A percentile compares a stretch with the other conserved stretches of the same genome.
Evolutionary conservation across 2,797 vertebrate genomes (phyloP).

Genomic region (Phaenicophaeus curvirostris): DNA sequence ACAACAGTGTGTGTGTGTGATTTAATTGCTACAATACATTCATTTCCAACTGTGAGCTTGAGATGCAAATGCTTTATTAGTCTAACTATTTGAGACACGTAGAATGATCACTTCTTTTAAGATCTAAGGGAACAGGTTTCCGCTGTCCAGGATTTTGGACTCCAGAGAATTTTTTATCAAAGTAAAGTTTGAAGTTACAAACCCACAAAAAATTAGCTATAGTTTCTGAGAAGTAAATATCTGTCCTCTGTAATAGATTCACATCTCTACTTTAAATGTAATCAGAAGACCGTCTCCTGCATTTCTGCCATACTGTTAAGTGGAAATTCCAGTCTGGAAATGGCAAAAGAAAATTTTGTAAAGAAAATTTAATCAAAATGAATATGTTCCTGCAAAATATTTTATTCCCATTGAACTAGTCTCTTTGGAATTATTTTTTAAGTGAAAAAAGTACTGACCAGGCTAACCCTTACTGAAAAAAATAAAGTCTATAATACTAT

Average conservation of each 20-base stretch:
- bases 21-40: not conserved
- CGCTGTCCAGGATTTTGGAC: not conserved
- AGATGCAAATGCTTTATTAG: not conserved
- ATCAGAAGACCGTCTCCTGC: not conserved
- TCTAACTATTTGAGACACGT: not conserved
- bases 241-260: not conserved
- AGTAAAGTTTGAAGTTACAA: not conserved
- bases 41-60: not conserved
- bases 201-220: not conserved
- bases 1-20: not conserved
- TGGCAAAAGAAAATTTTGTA: not conserved
- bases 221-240: not conserved
- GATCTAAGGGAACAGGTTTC: not conserved
- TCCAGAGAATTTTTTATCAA: not conserved
- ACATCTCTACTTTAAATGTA: not conserved
- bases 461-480: not conserved
- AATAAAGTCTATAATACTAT: not conserved
- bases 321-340: not conserved
- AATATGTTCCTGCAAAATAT: not conserved
- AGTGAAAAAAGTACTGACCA: not conserved
- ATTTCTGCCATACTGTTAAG: not conserved
- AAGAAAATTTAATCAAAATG: not conserved
- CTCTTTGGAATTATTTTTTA: not conserved
- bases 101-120: not conserved
- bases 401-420: not conserved